Evolutionary conservation across 2,797 vertebrate species (phyloP), one percentile per base, ranked within the genome.

Genomic region (Liasis olivaceus): DNA sequence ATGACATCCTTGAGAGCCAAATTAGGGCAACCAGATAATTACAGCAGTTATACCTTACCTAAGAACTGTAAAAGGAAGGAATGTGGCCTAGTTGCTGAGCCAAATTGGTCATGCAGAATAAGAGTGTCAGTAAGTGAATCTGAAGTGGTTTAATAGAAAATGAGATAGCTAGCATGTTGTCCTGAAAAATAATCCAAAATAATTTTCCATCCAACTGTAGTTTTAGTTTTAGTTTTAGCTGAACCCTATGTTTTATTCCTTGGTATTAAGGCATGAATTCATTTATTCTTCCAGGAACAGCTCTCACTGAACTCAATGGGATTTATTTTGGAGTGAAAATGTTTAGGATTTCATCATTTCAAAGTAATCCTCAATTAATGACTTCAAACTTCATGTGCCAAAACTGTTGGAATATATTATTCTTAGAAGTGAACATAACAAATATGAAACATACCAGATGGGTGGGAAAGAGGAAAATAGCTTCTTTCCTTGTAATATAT

Each of bases 371-470:
- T 86, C 0, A 0, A 63, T 12, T 88, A 0, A 0, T 93, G 62
- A 91, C 2, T 1, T 58, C 0, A 14, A 88, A 56, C 2, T 72
- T 5, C 7, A 47, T 1, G 87, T 26, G 0, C 13, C 20, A 5
- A 62, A 88, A 26, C 22, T 91, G 56, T 31, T 94, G 89, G n/a
- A 84, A 92, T 66, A 20, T 89, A 24, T 85, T 42, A 89, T 93
- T 91, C 14, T 69, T 95, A 60, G 28, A 66, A 60, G 42, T 91
- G 12, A 28, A 91, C 88, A 90, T 88, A 91, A 62, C 22, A 64
- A 90, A 87, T 72, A 87, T 91, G 56, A 54, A 91, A 24, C 14
- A 56, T 60, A 60, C 9, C 15, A 59, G 14, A 72, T 87, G 24
- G 24, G 28, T 59, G 31, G 66, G 24, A 17, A 58, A 14, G 51